Evolutionary conservation across 2,888 invertebrate genomes (phyloP).

Genomic region (Celastrina argiolus): DNA sequence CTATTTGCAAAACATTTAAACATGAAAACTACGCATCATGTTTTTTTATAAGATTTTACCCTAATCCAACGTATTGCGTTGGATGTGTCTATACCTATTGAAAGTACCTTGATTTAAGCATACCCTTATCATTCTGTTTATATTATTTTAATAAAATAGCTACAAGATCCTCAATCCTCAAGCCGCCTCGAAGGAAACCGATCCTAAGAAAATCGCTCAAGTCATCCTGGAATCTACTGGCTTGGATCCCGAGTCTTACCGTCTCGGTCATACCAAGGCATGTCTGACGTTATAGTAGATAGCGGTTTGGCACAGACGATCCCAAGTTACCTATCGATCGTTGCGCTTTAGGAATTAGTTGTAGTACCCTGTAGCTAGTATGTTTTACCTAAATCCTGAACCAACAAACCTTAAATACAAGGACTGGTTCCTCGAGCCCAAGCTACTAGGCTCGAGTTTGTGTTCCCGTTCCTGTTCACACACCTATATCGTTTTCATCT

Average conservation of each 20-base stretch:
- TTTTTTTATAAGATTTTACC: conserved; percentile 21
- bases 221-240: conserved; percentile 89
- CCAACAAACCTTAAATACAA: conserved; percentile 40
- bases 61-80: conserved; percentile 21
- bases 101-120: no score
- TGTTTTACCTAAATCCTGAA: conserved; percentile 38
- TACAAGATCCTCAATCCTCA: conserved; percentile 99
- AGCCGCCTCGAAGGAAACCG: conserved; percentile 85
- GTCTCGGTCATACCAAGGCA: conserved; percentile 99
- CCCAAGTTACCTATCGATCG: conserved; percentile 47
- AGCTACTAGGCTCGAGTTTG: conserved; percentile 59
- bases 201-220: conserved; percentile 90
- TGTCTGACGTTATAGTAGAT: conserved; percentile 74
- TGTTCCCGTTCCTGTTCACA: conserved; percentile 43
- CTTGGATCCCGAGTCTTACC: conserved; percentile 94
- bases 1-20: conserved; percentile 20
- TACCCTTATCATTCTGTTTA: conserved; percentile 65
- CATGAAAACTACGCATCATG: conserved; percentile 32
- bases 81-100: conserved; percentile 26
- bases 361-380: conserved; percentile 44
- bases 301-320: conserved; percentile 51
- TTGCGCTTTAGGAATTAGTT: conserved; percentile 50
- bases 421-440: conserved; percentile 57
- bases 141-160: conserved; percentile 81
- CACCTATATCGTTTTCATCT: conserved; percentile 51